These are phyloP conservation scores for Arvicanthis niloticus DNA, from an alignment of 2,113 vertebrate species.

Conservation along the genomic window DNA sequence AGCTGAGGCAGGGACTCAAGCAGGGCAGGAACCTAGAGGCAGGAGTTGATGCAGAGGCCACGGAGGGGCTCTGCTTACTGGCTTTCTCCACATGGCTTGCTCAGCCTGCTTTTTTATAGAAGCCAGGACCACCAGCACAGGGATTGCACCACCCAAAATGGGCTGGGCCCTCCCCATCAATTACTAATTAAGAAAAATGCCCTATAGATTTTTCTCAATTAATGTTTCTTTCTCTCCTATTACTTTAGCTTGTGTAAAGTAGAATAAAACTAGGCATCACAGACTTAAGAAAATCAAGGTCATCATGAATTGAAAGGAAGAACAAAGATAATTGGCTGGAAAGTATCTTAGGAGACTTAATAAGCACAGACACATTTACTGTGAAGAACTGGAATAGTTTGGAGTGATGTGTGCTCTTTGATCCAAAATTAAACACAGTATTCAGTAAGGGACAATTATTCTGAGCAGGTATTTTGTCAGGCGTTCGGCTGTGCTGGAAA, in stretches of 20 bases:
- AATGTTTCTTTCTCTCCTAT: not conserved
- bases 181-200: not conserved
- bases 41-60: not conserved
- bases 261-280: not conserved
- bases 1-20: not conserved
- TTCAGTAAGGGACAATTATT: not conserved
- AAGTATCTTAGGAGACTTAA: not conserved
- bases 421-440: conserved; percentile 10
- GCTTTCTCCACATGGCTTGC: not conserved
- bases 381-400: not conserved
- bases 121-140: not conserved
- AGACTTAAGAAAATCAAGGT: not conserved
- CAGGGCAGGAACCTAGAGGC: not conserved
- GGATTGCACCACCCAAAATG: not conserved
- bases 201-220: not conserved
- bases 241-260: not conserved
- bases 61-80: not conserved
- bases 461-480: not conserved
- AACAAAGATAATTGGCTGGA: not conserved
- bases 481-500: not conserved
- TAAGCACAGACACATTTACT: not conserved
- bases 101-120: not conserved
- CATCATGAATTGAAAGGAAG: not conserved
- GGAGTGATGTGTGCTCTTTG: conserved; percentile 17
- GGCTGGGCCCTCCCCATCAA: not conserved